Evolutionary conservation across 2,113 vertebrate species (phyloP).

Genomic region (Montifringilla adamsi): DNA sequence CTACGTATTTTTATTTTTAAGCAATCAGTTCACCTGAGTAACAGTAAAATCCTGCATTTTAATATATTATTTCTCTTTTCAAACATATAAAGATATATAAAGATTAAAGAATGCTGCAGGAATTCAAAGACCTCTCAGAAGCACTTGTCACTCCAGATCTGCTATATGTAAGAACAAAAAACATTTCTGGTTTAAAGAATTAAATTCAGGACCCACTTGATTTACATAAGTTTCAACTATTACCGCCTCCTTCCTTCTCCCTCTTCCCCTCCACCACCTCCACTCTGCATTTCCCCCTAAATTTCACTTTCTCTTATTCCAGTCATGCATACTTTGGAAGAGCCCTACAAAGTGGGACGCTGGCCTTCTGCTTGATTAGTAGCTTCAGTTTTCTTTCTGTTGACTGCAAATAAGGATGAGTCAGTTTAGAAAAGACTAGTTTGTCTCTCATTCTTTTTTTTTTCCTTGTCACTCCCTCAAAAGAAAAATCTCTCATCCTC

Average conservation of each 20-base stretch:
- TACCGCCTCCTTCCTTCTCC: not conserved
- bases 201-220: not conserved
- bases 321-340: not conserved
- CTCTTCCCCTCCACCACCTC: accelerated
- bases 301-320: not conserved
- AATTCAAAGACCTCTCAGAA: not conserved
- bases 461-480: not conserved
- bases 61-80: not conserved
- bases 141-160: not conserved
- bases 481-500: not conserved
- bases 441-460: no score
- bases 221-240: not conserved
- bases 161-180: not conserved
- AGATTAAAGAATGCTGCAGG: not conserved
- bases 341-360: not conserved
- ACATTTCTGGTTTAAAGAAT: not conserved
- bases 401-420: not conserved
- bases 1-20: not conserved
- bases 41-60: not conserved
- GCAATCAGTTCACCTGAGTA: not conserved
- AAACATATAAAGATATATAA: not conserved
- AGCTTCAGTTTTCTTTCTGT: not conserved
- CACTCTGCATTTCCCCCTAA: not conserved
- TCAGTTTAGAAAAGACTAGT: not conserved
- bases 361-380: not conserved